phyloP scores from a whole-genome alignment of 2,113 vertebrate genomes.

The Corvus hawaiiensis region DNA sequence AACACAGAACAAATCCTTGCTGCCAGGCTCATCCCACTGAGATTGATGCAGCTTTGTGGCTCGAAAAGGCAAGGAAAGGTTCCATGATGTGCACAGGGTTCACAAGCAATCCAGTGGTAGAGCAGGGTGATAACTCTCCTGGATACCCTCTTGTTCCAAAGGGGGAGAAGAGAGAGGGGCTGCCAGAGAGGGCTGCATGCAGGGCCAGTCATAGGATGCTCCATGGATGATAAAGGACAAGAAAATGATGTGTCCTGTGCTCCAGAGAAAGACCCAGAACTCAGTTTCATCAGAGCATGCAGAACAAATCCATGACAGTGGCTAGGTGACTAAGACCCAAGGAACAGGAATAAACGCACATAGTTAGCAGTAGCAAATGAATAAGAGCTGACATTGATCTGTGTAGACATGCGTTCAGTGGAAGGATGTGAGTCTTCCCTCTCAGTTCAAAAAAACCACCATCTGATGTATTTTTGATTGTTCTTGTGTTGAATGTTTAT shows the following conservation, averaged over 20 bases:
- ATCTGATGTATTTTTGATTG: neutral
- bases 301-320: neutral
- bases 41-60: rapidly evolving
- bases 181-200: neutral
- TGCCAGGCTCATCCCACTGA: neutral
- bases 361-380: neutral
- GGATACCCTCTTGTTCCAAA: neutral
- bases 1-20: neutral
- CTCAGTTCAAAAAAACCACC: neutral
- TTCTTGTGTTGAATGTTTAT: neutral
- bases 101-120: neutral
- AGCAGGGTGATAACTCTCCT: neutral
- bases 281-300: neutral
- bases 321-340: neutral
- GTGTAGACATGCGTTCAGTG: neutral
- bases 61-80: neutral
- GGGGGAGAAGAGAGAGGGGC: neutral
- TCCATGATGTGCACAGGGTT: neutral
- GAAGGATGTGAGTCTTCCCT: neutral
- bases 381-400: neutral
- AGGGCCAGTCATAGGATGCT: neutral
- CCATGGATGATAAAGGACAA: neutral
- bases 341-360: neutral
- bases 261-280: neutral
- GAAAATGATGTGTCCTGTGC: neutral